Percentiles rank a stretch among this genome's conserved stretches.
phyloP scores from a whole-genome alignment of 30 jellyfish, hydroid and myxozoan genomes.

The Cassiopea andromeda region DNA sequence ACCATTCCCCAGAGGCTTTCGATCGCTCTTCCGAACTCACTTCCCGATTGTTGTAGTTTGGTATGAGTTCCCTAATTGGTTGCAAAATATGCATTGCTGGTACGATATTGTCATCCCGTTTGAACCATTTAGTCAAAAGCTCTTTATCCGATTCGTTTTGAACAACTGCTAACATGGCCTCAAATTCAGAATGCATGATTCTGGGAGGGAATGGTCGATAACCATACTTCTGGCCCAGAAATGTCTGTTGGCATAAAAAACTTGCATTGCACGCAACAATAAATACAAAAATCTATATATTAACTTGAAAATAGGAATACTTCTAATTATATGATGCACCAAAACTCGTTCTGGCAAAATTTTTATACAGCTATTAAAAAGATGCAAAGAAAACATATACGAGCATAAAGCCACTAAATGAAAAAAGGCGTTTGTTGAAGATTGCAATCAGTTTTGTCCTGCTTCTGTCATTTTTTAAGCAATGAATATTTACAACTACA shows the following conservation, averaged over 20 bases:
- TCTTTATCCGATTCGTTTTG: slow-evolving; percentile 45
- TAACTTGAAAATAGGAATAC: too few relatives aligned
- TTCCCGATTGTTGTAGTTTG: slow-evolving; percentile 77
- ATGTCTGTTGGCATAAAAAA: slow-evolving; percentile 40
- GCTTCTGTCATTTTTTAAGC: too few relatives aligned
- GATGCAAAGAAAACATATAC: too few relatives aligned
- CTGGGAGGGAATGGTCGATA: slow-evolving; percentile 96
- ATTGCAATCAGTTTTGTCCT: too few relatives aligned
- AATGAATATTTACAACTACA: too few relatives aligned
- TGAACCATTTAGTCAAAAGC: slow-evolving; percentile 75
- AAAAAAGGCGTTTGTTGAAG: too few relatives aligned
- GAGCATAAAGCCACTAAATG: too few relatives aligned
- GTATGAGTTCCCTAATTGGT: slow-evolving; percentile 76
- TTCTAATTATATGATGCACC: too few relatives aligned
- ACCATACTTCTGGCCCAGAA: slow-evolving; percentile 90
- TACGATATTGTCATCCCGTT: slow-evolving; percentile 70
- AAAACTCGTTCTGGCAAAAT: too few relatives aligned
- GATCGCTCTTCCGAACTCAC: slow-evolving; percentile 72
- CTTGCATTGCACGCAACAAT: too few relatives aligned
- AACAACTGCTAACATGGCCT: slow-evolving; percentile 59
- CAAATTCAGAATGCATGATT: slow-evolving; percentile 73
- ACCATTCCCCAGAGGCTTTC: slow-evolving; percentile 84
- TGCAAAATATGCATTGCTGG: slow-evolving; percentile 82
- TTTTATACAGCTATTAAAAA: too few relatives aligned
- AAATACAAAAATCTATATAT: too few relatives aligned